Evolutionary conservation across 2,888 invertebrate genomes (phyloP), one percentile per base, ranked within the genome.

Genomic region (Diaphora mendica): DNA sequence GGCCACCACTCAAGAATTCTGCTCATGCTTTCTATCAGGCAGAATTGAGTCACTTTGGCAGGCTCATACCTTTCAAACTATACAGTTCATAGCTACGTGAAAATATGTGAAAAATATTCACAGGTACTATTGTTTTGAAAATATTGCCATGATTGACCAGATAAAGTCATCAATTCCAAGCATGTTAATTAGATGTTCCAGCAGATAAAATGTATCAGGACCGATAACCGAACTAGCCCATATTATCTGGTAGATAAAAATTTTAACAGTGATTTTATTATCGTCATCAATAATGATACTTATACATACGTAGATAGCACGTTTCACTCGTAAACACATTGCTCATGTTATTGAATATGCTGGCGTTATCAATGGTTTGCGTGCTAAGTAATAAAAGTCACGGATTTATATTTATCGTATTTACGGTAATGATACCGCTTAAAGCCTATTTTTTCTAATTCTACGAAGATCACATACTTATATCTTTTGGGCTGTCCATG

Each of bases 191-290:
- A 44, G 70, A 67, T 67, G 33, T 68, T 68, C n/a, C 13, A 72
- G 17, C 35, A 39, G 64, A 73, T 68, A 64, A 17, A 62, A 64
- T 39, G 39, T 64, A 71, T 55, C 59, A 59, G 23, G n/a, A 62
- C 39, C 42, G 70, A 62, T 59, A 59, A 70, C 39, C 62, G 68
- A 51, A 51, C 51, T 51, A 55, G 51, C 51, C 51, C 17, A 17
- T 64, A 59, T 17, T 68, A 72, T 72, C 67, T 30, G 0, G 23
- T 1, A 71, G 70, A 71, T 70, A 68, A 74, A 55, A 64, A 64
- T n/a, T 59, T 44, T 33, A 72, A 73, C 75, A 73, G 66, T 70
- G 72, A 79, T 76, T 65, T 74, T 73, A 66, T 66, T 62, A 55
- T 55, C 69, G 72, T 72, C 65, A 66, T 69, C 64, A 42, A 69